Conservation (phyloP, 2,113 vertebrate genomes). For the Trachemys scripta region DNA sequence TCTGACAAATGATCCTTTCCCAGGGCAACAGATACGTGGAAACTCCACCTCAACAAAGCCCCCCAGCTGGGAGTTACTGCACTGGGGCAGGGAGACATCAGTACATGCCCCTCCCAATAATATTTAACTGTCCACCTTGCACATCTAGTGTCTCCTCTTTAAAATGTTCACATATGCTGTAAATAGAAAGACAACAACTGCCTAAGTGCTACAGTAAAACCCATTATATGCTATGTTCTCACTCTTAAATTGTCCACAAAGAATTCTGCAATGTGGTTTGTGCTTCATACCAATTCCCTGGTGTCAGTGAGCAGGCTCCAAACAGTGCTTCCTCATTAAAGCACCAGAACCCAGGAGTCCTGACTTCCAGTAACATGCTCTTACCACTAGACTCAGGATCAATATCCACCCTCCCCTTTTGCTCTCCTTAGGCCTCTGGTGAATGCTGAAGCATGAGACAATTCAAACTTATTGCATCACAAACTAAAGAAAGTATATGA, state of each 20-base stretch:
- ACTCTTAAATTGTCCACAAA: slow-evolving; percentile 50
- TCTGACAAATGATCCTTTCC: not conserved
- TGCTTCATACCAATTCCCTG: not conserved
- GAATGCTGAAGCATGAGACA: not conserved
- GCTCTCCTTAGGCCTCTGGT: not conserved
- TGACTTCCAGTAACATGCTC: not conserved
- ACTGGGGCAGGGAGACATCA: not conserved
- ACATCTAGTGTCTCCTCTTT: not conserved
- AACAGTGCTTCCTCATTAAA: slow-evolving; percentile 41
- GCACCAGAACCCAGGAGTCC: not conserved
- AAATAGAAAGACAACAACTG: slow-evolving; percentile 11
- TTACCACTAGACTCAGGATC: not conserved
- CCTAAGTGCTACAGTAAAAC: not conserved
- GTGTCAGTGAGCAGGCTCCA: slow-evolving; percentile 37
- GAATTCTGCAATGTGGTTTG: not conserved
- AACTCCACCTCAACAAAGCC: not conserved
- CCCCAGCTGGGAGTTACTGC: not conserved
- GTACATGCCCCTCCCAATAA: not conserved
- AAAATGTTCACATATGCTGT: accelerated
- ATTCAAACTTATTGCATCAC: not conserved
- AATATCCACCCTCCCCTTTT: not conserved
- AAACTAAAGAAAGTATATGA: not conserved
- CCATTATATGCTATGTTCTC: not conserved
- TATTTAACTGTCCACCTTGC: not conserved
- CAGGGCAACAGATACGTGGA: not conserved